phyloP scores from a whole-genome alignment of 2,797 vertebrate species.

The Alcedo atthis region DNA sequence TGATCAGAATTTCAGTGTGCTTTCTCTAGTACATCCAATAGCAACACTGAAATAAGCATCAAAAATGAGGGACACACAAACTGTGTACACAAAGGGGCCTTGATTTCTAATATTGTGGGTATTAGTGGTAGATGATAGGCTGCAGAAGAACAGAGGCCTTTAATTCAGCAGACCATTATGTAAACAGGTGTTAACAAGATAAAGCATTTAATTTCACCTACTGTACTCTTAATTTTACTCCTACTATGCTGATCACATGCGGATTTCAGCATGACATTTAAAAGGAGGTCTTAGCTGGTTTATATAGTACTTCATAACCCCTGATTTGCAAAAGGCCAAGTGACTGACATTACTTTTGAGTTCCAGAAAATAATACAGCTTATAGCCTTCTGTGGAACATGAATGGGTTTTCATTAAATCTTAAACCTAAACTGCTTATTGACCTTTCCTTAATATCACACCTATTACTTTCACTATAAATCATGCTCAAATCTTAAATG shows the following conservation, averaged over 20 bases:
- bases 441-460: not conserved
- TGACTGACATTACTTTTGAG: not conserved
- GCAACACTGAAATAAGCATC: not conserved
- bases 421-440: not conserved
- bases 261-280: not conserved
- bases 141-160: constrained; percentile 2
- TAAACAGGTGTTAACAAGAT: constrained; percentile 17
- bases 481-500: not conserved
- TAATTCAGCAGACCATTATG: not conserved
- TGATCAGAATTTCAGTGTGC: not conserved
- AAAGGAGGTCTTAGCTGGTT: constrained; percentile 19
- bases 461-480: not conserved
- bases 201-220: not conserved
- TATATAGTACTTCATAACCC: constrained; percentile 6
- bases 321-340: not conserved
- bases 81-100: not conserved
- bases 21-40: not conserved
- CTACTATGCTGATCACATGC: not conserved
- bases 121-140: not conserved
- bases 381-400: not conserved
- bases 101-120: not conserved
- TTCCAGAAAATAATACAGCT: not conserved
- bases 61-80: not conserved
- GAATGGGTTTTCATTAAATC: not conserved
- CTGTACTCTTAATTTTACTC: not conserved